Conservation (phyloP, 2,113 vertebrate species). For the Zingel zingel region DNA sequence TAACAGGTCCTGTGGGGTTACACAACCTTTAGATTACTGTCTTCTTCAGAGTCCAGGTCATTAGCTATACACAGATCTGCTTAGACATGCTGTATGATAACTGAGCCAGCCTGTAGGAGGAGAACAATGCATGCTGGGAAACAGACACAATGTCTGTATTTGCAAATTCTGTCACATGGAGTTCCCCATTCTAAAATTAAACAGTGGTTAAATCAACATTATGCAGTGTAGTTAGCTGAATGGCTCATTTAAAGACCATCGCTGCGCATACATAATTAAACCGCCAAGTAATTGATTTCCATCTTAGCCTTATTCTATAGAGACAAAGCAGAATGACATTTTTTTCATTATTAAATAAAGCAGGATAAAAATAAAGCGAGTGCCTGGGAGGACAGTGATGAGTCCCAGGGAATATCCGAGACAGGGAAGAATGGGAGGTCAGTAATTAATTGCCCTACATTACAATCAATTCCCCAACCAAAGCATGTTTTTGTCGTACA, state of each 20-base stretch:
- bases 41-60: not conserved
- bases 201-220: conserved; percentile 70
- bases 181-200: conserved; percentile 53
- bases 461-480: conserved; percentile 42
- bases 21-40: conserved; percentile 17
- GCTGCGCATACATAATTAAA: conserved; percentile 70
- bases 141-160: conserved; percentile 36
- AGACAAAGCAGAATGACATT: conserved; percentile 50
- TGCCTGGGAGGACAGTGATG: conserved; percentile 47
- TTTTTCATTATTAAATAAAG: conserved; percentile 60
- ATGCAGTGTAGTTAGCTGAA: conserved; percentile 54
- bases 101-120: conserved; percentile 31
- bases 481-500: conserved; percentile 53
- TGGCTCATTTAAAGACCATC: conserved; percentile 57
- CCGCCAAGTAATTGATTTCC: conserved; percentile 64
- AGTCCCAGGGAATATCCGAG: conserved; percentile 47
- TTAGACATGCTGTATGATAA: conserved; percentile 28
- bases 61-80: conserved; percentile 23
- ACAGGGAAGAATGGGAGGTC: conserved; percentile 15
- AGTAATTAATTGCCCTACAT: conserved; percentile 50
- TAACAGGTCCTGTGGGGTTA: not conserved
- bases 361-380: conserved; percentile 49
- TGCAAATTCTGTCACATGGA: conserved; percentile 31
- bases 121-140: conserved; percentile 30
- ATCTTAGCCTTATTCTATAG: conserved; percentile 58